These are phyloP conservation scores for Meiosimyza decipiens DNA, from an alignment of 2,888 invertebrate genomes.

Conservation along the genomic window DNA sequence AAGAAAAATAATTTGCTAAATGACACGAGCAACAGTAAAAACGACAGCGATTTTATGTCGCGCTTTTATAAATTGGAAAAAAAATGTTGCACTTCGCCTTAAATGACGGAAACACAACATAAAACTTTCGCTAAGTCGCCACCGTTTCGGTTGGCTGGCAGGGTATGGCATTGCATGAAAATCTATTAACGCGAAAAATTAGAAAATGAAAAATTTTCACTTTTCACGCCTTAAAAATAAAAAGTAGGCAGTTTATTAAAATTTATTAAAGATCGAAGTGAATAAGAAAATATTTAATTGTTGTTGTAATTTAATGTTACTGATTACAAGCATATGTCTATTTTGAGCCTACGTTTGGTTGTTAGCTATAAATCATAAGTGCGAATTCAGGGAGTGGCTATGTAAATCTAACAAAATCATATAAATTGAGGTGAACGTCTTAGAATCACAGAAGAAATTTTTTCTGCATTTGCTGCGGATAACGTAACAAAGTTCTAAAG, in stretches of 20 bases:
- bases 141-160: not conserved
- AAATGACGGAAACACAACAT: constrained; percentile 26
- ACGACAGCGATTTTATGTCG: no score
- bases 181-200: constrained; percentile 11
- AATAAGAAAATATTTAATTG: not conserved
- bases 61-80: constrained; percentile 14
- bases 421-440: no score
- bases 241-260: no score
- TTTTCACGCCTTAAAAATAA: constrained; percentile 1
- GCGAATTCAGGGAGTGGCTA: no score
- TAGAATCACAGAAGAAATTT: no score
- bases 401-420: no score
- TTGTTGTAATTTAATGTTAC: not conserved
- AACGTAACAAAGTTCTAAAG: no score
- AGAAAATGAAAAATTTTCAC: constrained; percentile 20
- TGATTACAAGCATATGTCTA: no score
- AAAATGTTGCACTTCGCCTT: constrained; percentile 17
- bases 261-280: not conserved
- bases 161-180: constrained; percentile 9
- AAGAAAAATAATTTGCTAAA: not conserved
- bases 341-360: no score
- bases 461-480: no score
- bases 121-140: constrained; percentile 23
- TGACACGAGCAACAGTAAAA: not conserved
- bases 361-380: no score